Percentiles rank a stretch among this genome's conserved stretches.
Conservation (phyloP, 2,888 invertebrate species). For the Acronicta psi region DNA sequence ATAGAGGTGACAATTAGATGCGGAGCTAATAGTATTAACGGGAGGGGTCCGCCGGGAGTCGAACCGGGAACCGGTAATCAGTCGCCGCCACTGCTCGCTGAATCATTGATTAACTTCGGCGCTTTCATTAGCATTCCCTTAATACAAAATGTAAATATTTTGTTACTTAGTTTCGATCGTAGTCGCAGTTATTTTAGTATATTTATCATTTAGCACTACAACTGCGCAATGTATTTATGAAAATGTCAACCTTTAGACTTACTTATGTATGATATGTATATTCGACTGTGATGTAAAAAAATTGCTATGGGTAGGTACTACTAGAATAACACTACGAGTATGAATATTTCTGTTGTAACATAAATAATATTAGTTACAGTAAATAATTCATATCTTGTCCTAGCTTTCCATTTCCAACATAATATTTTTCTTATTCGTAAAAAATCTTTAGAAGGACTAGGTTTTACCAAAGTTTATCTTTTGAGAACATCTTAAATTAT, state of each 20-base stretch:
- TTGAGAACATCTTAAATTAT: too few species aligned
- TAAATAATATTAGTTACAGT: too few species aligned
- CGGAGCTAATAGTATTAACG: slow-evolving; percentile 38
- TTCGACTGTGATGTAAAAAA: too few species aligned
- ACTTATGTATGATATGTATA: background rate
- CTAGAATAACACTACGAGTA: too few species aligned
- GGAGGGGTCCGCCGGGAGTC: slow-evolving; percentile 32
- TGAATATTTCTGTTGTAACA: too few species aligned
- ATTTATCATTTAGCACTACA: background rate
- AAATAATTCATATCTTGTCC: too few species aligned
- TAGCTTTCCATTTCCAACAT: too few species aligned
- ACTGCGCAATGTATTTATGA: background rate
- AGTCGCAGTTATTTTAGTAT: background rate
- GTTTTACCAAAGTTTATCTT: too few species aligned
- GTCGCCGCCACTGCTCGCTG: slow-evolving; percentile 40
- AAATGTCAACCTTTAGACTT: slow-evolving; percentile 1
- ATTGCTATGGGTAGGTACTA: too few species aligned
- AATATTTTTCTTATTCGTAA: too few species aligned
- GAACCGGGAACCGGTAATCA: slow-evolving; percentile 50
- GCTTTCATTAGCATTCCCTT: slow-evolving; percentile 38
- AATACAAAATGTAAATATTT: slow-evolving; percentile 14
- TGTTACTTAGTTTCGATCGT: background rate
- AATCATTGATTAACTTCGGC: slow-evolving; percentile 52
- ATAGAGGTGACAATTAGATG: slow-evolving; percentile 16
- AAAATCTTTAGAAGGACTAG: too few species aligned